Percentiles rank a stretch among this genome's conserved stretches.
Conservation (phyloP, 30 jellyfish, hydroid and myxozoan genomes). For the Rhopilema esculentum region DNA sequence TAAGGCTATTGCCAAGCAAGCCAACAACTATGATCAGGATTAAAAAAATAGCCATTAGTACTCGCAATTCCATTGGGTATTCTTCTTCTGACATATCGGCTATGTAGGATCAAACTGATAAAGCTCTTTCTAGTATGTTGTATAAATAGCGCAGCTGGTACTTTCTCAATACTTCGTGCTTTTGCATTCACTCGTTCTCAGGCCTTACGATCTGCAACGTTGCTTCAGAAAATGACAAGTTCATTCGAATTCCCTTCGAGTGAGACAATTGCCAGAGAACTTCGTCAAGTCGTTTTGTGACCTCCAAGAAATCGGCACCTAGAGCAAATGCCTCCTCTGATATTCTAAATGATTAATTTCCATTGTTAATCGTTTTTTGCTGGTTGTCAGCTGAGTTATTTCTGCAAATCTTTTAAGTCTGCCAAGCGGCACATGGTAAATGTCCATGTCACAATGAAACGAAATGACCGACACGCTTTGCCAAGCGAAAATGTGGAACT, state of each 20-base stretch:
- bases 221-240: no score
- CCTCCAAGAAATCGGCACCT: no score
- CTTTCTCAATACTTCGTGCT: no score
- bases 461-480: neutral
- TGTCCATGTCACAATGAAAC: neutral
- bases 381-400: neutral
- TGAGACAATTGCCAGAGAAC: no score
- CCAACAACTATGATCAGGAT: conserved; percentile 52
- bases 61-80: conserved; percentile 57
- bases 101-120: no score
- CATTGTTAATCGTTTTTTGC: neutral
- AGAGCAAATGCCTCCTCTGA: neutral
- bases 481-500: neutral
- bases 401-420: neutral
- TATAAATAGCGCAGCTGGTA: no score
- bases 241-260: no score
- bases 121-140: neutral
- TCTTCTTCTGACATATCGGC: conserved; percentile 53
- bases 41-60: conserved; percentile 67
- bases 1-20: conserved; percentile 57
- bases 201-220: no score
- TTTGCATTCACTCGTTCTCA: no score
- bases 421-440: neutral
- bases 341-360: neutral
- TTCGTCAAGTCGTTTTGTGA: no score